Base-by-base conservation (phyloP, 2,113 vertebrate species). In the Hepsetus odoe region DNA sequence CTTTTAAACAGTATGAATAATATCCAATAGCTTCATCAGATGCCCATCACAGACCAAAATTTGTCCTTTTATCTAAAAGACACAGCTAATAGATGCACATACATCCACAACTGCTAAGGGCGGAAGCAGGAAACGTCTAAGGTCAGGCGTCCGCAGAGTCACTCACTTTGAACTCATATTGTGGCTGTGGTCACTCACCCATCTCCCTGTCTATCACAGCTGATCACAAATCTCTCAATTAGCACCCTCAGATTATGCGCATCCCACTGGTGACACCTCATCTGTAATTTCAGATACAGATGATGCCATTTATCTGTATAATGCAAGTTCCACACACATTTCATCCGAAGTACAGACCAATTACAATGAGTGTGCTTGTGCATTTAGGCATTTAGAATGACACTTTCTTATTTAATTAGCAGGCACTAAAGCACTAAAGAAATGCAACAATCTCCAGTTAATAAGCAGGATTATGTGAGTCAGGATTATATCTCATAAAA, bases 111-210 rank as follows among this genome's bases (percentile, higher is more conserved):
- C 61, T 44, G 0, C 44, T 66, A 64, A 68, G 0, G 16, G 30
- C 72, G 66, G 73, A 78, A 33, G 44, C 72, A 78, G 78, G 80
- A 81, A 80, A 33, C 46, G 30, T 51, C 56, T 66, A 38, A 65
- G 78, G 80, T 75, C 80, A 74, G 20, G 28, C 58, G 49, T 61
- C 75, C 81, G 66, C 58, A 72, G 74, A 80, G 80, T 79, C 85
- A 84, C 59, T 83, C 56, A 62, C 80, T 40, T 33, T 32, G 42
- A 68, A 77, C 74, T 74, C 55, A 62, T 83, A 68, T 68, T 58
- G 61, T 67, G 32, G 42, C 30, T 61, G 55, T 72, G 79, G 79
- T 79, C 80, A 62, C 79, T 84, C 79, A 81, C 79, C 79, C 71
- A 56, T 46, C 67, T 35, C 64, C 68, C 44, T 67, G 55, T 81